Conservation (phyloP, 2,888 invertebrate genomes). For the Pilophorus perplexus region DNA sequence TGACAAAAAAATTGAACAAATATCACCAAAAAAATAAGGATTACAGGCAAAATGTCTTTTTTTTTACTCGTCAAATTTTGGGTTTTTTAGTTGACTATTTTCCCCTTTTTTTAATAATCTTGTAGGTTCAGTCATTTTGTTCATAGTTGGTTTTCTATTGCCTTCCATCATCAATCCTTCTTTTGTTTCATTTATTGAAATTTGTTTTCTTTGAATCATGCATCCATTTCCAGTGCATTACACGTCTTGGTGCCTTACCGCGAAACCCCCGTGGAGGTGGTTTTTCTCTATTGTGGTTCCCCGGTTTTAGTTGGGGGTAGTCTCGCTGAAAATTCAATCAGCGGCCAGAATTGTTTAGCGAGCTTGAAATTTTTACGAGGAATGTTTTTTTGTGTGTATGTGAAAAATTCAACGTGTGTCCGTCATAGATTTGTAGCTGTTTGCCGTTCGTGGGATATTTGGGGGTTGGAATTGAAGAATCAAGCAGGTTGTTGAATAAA, state of each 20-base stretch:
- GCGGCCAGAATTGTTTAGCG: too few relatives aligned
- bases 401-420: too few relatives aligned
- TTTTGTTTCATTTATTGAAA: background rate
- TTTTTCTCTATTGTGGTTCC: too few relatives aligned
- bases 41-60: background rate
- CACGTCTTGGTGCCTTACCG: conserved; percentile 35
- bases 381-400: too few relatives aligned
- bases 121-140: background rate
- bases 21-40: background rate
- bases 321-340: background rate
- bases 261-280: conserved; percentile 29
- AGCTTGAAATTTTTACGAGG: too few relatives aligned
- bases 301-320: too few relatives aligned
- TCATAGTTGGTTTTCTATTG: background rate
- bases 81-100: background rate
- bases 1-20: background rate
- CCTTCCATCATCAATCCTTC: background rate
- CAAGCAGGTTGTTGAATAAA: too few relatives aligned
- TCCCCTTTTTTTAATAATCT: background rate
- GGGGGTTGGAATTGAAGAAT: too few relatives aligned
- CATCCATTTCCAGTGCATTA: background rate
- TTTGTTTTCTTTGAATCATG: background rate
- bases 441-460: too few relatives aligned
- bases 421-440: too few relatives aligned
- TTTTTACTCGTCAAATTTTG: background rate